Base-by-base conservation (phyloP, 2,113 vertebrate genomes). In the Microtus oregoni region DNA sequence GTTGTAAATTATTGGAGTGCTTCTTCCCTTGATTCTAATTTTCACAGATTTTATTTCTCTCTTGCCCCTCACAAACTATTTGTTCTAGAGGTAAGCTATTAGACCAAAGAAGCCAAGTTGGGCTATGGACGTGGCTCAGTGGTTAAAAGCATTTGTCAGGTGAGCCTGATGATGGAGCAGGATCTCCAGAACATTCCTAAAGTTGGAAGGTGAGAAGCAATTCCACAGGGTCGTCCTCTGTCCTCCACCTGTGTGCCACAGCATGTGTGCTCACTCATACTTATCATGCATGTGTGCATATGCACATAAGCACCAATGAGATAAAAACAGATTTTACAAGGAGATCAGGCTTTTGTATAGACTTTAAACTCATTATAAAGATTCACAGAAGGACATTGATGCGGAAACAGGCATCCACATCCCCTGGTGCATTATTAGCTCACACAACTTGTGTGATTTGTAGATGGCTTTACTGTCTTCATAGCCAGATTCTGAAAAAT, bases 331-430 rank as follows among this genome's bases (percentile, higher is more conserved):
- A 10, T 50, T 86, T 86, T 86, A 30, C 1, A 47, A 50, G 50
- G 63, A 68, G 9, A 47, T 68, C 63, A 35, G n/a, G 19, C 52
- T 35, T 98, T 98, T 98, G 98, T 98, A 98, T 98, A 98, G 98
- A 63, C 91, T 98, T 83, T 65, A 38, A 17, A 41, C 26, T 44
- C 58, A 19, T 28, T 44, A 30, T 63, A 4, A 63, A 30, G 38
- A 41, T 30, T 28, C 58, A 41, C 58, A 76, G 32, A n/a, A 95
- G 26, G 4, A 44, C 72, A 30, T 11, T 10, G 10, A 81, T 1
- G 4, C 35, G 8, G 3, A 91, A 52, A 76, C 10, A 8, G 7
- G 41, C 7, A 61, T 14, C 8, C 0, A 8, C 1, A 7, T 28
- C 32, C 30, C 41, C 28, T 35, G 11, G 72, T 55, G 79, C 55